Percentiles rank a stretch among this genome's conserved stretches.
Evolutionary conservation across 2,888 invertebrate genomes (phyloP).

Genomic region (Bugula neritina): DNA sequence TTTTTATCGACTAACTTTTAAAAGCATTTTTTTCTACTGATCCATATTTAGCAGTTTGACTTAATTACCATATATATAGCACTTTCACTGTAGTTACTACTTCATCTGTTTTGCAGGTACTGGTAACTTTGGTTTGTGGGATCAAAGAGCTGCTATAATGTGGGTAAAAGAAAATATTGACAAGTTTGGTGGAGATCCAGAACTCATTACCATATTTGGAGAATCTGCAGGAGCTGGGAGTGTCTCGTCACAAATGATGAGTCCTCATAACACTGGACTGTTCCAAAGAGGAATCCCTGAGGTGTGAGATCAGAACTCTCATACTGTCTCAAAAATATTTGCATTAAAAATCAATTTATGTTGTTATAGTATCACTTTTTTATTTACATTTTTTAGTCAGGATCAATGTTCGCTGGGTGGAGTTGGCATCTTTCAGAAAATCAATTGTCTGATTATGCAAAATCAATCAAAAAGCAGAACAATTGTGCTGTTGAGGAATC

Average conservation of each 20-base stretch:
- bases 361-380: too few species aligned
- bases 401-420: neutral
- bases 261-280: conserved; percentile 30
- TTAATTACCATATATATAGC: neutral
- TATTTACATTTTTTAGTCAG: conserved; percentile 9
- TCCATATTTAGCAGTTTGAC: neutral
- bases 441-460: neutral
- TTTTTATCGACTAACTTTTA: neutral
- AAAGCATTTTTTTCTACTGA: neutral
- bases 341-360: too few species aligned
- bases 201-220: neutral
- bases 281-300: conserved; percentile 31
- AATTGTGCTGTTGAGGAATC: neutral
- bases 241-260: conserved; percentile 28
- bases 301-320: too few species aligned
- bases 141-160: neutral
- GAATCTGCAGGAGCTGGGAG: conserved; percentile 13
- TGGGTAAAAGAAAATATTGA: neutral
- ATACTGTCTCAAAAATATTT: too few species aligned
- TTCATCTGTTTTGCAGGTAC: neutral
- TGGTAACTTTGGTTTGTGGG: conserved; percentile 7
- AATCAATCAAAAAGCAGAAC: neutral
- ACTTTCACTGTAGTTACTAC: too few species aligned
- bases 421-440: neutral
- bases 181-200: conserved; percentile 9